These are phyloP conservation scores for Botrylloides violaceus DNA, from an alignment of 23 tunicate species.

Conservation along the genomic window DNA sequence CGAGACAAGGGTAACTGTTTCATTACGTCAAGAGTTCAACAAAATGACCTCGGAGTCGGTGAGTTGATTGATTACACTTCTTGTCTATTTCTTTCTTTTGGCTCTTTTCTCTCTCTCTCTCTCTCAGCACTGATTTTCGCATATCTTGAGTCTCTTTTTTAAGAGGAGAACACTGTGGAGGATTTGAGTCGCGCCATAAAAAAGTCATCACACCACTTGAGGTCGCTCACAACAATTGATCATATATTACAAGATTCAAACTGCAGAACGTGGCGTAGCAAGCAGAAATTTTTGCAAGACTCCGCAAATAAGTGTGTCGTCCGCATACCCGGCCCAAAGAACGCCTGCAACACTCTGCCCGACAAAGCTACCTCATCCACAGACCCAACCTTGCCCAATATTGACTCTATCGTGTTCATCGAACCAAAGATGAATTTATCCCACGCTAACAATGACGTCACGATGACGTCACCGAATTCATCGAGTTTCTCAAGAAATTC, in stretches of 20 bases:
- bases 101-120: not conserved
- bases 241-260: constrained; percentile 13
- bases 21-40: not conserved
- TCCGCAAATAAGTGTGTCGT: not conserved
- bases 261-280: constrained; percentile 13
- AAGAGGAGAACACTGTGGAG: constrained; percentile 9
- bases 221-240: constrained; percentile 13
- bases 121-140: too few relatives aligned
- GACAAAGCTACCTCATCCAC: not conserved
- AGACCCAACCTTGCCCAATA: constrained; percentile 13
- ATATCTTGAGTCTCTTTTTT: too few relatives aligned
- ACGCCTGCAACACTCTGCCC: constrained; percentile 2
- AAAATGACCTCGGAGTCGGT: constrained; percentile 1
- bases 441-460: not conserved
- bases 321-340: constrained; percentile 22
- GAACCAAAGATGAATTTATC: constrained; percentile 32
- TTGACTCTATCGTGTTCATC: constrained; percentile 44
- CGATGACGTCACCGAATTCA: not conserved
- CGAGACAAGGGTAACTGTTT: constrained; percentile 4
- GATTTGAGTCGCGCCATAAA: not conserved
- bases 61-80: not conserved
- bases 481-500: not conserved
- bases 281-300: not conserved
- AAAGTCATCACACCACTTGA: constrained; percentile 15
- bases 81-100: not conserved